Evolutionary conservation across 2,888 invertebrate species (phyloP).

Genomic region (Macropis europaea): DNA sequence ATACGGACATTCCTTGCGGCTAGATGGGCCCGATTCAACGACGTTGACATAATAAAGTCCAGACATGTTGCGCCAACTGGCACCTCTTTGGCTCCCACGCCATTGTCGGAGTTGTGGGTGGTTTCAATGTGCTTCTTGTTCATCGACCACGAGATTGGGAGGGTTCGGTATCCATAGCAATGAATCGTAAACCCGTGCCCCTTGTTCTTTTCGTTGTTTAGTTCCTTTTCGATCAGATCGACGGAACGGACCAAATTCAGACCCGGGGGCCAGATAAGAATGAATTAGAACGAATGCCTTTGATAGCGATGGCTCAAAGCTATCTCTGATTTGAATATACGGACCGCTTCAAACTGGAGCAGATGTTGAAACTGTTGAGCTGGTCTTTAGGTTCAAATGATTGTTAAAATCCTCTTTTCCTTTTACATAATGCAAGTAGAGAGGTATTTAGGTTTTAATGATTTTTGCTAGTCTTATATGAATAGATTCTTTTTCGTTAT

Average conservation of each 20-base stretch:
- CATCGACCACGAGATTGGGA: neutral
- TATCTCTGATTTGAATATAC: too few relatives aligned
- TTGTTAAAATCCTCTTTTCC: too few relatives aligned
- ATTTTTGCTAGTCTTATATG: too few relatives aligned
- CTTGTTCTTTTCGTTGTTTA: constrained; percentile 4
- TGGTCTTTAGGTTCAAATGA: too few relatives aligned
- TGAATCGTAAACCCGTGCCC: constrained; percentile 28
- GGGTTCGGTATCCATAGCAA: neutral
- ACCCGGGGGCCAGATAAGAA: constrained; percentile 21
- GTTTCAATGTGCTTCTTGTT: neutral
- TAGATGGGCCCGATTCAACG: constrained; percentile 41
- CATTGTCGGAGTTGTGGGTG: constrained; percentile 40
- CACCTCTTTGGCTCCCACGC: constrained; percentile 54
- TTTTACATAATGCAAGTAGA: too few relatives aligned
- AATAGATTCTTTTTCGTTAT: neutral
- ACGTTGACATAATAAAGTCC: constrained; percentile 43
- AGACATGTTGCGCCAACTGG: constrained; percentile 43
- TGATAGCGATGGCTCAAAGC: neutral
- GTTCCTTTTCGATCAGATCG: neutral
- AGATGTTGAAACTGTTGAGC: too few relatives aligned
- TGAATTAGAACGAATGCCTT: constrained; percentile 20
- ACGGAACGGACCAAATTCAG: neutral
- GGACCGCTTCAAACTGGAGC: too few relatives aligned
- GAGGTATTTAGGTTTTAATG: too few relatives aligned
- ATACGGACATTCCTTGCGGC: constrained; percentile 28